Evolutionary conservation across 2,888 invertebrate species (phyloP).

Genomic region (Acleris literana): DNA sequence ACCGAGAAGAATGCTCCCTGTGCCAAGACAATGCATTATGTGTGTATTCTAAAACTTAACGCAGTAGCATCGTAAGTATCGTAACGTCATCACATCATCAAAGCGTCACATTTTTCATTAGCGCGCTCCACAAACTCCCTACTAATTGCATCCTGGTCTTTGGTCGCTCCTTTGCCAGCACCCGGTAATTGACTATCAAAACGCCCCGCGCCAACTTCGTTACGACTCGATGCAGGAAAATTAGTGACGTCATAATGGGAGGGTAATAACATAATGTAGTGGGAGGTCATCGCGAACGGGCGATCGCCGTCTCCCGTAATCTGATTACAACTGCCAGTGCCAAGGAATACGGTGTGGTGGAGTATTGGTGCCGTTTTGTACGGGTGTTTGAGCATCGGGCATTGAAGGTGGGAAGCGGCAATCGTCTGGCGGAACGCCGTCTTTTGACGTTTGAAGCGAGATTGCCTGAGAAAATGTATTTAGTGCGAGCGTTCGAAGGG

Average conservation of each 20-base stretch:
- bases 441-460: constrained; percentile 51
- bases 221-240: constrained; percentile 78
- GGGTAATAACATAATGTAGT: constrained; percentile 79
- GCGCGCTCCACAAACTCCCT: constrained; percentile 56
- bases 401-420: constrained; percentile 45
- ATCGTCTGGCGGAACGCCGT: constrained; percentile 62
- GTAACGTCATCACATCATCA: background rate
- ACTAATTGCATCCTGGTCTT: constrained; percentile 73
- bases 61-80: background rate
- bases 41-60: background rate
- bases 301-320: constrained; percentile 62
- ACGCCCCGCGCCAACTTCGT: constrained; percentile 76
- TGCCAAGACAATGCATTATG: background rate
- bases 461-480: constrained; percentile 61
- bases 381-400: too few relatives aligned
- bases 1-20: too few relatives aligned
- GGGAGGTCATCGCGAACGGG: constrained; percentile 66
- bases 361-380: too few relatives aligned
- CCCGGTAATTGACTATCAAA: constrained; percentile 80
- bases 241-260: constrained; percentile 80
- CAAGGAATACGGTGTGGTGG: too few relatives aligned
- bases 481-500: constrained; percentile 39
- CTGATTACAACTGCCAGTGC: constrained; percentile 54
- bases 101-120: constrained; percentile 20
- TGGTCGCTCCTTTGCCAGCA: constrained; percentile 67